Evolutionary conservation across 2,888 invertebrate species (phyloP).

Genomic region (Pyrochroa serraticornis): DNA sequence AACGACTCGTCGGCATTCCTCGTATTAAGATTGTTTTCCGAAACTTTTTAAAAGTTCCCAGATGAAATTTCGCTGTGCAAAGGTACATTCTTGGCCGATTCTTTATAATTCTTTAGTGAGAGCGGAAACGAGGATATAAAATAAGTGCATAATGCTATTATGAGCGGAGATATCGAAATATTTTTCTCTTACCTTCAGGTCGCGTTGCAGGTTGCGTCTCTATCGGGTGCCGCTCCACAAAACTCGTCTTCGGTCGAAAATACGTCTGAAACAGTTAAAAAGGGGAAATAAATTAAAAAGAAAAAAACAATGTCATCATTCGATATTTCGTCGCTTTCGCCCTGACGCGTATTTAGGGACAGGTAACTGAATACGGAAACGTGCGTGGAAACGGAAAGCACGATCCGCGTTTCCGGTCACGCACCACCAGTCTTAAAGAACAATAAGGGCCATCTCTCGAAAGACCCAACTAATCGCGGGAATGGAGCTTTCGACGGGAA

Average conservation of each 20-base stretch:
- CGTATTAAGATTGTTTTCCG: constrained; percentile 52
- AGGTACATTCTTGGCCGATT: constrained; percentile 50
- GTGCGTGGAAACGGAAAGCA: constrained; percentile 40
- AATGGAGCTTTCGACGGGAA: constrained; percentile 18
- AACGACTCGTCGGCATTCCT: constrained; percentile 48
- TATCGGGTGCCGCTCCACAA: constrained; percentile 43
- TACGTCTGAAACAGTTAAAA: constrained; percentile 45
- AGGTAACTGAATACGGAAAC: constrained; percentile 47
- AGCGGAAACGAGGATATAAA: constrained; percentile 44
- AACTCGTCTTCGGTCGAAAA: constrained; percentile 41
- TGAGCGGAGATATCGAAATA: constrained; percentile 15
- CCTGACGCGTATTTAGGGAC: constrained; percentile 30
- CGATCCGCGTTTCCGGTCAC: constrained; percentile 42
- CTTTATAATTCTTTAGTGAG: constrained; percentile 43
- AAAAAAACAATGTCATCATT: constrained; percentile 1
- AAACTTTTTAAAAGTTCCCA: constrained; percentile 47
- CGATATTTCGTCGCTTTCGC: constrained; percentile 1
- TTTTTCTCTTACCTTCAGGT: constrained; percentile 49
- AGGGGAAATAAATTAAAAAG: background rate
- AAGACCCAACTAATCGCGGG: constrained; percentile 29
- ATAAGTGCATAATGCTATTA: constrained; percentile 38
- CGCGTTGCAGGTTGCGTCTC: constrained; percentile 48
- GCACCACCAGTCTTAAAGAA: constrained; percentile 44
- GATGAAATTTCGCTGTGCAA: constrained; percentile 50
- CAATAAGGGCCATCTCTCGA: constrained; percentile 41